phyloP scores from a whole-genome alignment of 2,888 invertebrate species.

The Tromatobia lineatoria region DNA sequence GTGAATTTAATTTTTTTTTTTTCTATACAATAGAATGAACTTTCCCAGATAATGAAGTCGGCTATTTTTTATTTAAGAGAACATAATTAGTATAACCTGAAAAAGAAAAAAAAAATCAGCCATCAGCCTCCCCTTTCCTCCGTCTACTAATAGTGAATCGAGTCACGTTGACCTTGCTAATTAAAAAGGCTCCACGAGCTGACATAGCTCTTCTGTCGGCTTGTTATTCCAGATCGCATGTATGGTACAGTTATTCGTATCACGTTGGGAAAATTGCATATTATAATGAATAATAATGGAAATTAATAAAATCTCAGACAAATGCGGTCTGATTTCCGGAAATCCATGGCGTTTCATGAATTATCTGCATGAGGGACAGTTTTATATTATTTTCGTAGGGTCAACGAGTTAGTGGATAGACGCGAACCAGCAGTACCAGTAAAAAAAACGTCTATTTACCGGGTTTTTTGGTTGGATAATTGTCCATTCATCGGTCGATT shows the following conservation, averaged over 20 bases:
- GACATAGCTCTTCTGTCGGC: constrained; percentile 2
- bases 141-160: not conserved
- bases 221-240: constrained; percentile 14
- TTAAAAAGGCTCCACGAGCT: constrained; percentile 13
- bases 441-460: too few species aligned
- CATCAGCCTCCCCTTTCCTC: not conserved
- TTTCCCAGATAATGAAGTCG: not conserved
- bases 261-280: constrained; percentile 10
- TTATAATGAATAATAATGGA: constrained; percentile 14
- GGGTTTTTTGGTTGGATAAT: too few species aligned
- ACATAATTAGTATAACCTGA: constrained; percentile 7
- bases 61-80: not conserved
- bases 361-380: not conserved
- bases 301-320: not conserved
- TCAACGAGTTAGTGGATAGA: too few species aligned
- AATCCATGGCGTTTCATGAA: not conserved
- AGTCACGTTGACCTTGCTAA: constrained; percentile 26
- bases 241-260: not conserved
- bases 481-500: too few species aligned
- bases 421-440: too few species aligned
- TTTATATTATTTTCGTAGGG: too few species aligned
- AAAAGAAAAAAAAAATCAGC: not conserved
- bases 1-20: not conserved
- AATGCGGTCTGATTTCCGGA: not conserved
- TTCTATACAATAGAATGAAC: not conserved